These are phyloP conservation scores for Physella acuta DNA, from an alignment of 1,140 invertebrate genomes.

Conservation along the genomic window DNA sequence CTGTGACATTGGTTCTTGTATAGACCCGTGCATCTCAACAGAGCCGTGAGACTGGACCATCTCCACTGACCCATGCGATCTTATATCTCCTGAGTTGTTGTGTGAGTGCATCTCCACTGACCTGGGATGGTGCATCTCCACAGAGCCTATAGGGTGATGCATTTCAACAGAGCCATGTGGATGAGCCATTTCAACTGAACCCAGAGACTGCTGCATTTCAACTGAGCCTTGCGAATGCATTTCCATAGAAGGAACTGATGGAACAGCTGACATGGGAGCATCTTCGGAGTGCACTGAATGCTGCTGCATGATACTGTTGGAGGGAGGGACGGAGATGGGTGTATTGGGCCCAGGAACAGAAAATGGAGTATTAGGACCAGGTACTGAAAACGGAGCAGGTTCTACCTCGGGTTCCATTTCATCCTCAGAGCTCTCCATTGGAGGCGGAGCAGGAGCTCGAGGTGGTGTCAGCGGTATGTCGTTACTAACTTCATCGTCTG, in stretches of 20 bases:
- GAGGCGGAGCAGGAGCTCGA: conserved; percentile 35
- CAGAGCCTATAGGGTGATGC: conserved; percentile 12
- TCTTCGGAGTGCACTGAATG: conserved; percentile 26
- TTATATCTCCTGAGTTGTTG: not conserved
- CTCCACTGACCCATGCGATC: conserved; percentile 14
- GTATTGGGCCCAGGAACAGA: conserved; percentile 22
- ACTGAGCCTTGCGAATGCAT: conserved; percentile 23
- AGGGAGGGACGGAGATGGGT: conserved; percentile 25
- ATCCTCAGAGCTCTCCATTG: conserved; percentile 34
- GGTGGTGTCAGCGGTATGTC: conserved; percentile 36
- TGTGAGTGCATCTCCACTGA: conserved; percentile 1
- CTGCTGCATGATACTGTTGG: conserved; percentile 23
- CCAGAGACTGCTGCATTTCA: conserved; percentile 28
- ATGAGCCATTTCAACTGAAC: conserved; percentile 18
- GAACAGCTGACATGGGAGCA: conserved; percentile 26
- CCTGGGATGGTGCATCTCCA: not conserved
- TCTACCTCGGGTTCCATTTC: conserved; percentile 24
- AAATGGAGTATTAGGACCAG: conserved; percentile 17
- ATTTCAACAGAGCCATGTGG: conserved; percentile 3
- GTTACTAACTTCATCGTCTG: conserved; percentile 32
- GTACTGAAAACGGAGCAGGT: conserved; percentile 18
- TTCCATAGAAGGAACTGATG: conserved; percentile 23
- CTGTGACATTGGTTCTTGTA: conserved; percentile 27
- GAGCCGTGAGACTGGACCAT: conserved; percentile 27
- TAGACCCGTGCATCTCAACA: conserved; percentile 9